A percentile compares a stretch with the other conserved stretches of the same genome.
Evolutionary conservation across 2,797 vertebrate species (phyloP).

Genomic region (Falco berigora): DNA sequence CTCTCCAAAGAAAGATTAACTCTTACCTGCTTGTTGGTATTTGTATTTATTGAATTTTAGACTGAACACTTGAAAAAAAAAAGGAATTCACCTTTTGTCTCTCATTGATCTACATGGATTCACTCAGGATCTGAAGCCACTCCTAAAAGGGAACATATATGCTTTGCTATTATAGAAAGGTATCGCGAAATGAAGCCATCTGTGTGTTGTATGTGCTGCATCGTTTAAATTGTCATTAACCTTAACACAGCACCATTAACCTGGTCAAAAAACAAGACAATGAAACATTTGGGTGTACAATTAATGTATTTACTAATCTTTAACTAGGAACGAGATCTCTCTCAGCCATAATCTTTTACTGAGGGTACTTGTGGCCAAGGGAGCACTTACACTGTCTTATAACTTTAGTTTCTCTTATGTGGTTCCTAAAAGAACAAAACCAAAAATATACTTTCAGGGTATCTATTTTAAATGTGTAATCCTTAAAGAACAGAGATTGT

Average conservation of each 20-base stretch:
- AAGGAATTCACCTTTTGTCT: neutral
- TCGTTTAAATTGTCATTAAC: neutral
- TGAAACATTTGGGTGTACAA: neutral
- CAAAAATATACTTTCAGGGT: neutral
- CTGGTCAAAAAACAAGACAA: neutral
- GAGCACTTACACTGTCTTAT: neutral
- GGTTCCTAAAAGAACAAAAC: neutral
- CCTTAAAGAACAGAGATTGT: neutral
- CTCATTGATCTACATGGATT: neutral
- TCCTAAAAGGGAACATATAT: neutral
- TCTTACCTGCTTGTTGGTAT: neutral
- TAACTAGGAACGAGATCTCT: neutral
- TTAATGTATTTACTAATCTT: neutral
- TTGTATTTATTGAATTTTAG: constrained; percentile 20
- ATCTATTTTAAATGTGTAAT: neutral
- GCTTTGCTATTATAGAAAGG: neutral
- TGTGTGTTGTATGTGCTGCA: neutral
- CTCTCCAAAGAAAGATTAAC: neutral
- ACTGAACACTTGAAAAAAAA: neutral
- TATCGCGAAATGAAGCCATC: neutral
- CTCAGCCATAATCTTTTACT: neutral
- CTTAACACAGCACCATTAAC: neutral
- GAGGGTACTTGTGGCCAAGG: neutral
- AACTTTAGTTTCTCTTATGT: neutral
- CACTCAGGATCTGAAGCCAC: neutral